These are phyloP conservation scores for Vimba vimba DNA, from an alignment of 2,113 vertebrate genomes.

Conservation along the genomic window DNA sequence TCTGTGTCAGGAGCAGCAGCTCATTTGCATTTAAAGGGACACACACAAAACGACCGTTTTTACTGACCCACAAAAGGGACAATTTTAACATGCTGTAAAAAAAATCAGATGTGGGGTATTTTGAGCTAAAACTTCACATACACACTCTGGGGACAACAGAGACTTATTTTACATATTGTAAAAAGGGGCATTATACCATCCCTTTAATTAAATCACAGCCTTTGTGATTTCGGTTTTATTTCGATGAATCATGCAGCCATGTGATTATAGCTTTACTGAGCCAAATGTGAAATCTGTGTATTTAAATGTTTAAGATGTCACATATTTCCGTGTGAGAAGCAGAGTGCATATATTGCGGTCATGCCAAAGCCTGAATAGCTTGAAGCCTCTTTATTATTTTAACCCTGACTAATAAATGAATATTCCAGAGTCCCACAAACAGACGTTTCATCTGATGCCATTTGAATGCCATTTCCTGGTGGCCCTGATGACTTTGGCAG, in stretches of 20 bases:
- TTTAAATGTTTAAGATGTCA: neutral
- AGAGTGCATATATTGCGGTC: neutral
- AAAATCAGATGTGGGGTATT: too few relatives aligned
- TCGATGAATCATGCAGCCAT: neutral
- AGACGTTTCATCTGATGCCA: conserved; percentile 51
- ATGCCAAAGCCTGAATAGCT: neutral
- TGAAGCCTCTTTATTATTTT: conserved; percentile 29
- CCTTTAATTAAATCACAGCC: too few relatives aligned
- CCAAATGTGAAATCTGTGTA: neutral
- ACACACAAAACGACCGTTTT: too few relatives aligned
- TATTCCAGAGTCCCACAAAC: conserved; percentile 36
- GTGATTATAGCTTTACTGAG: neutral
- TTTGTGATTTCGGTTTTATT: neutral
- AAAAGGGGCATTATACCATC: too few relatives aligned
- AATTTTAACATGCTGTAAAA: too few relatives aligned
- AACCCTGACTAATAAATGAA: conserved; percentile 40
- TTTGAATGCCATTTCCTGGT: conserved; percentile 52
- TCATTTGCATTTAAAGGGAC: too few relatives aligned
- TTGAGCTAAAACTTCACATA: too few relatives aligned
- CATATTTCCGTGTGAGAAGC: neutral
- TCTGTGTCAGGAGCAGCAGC: too few relatives aligned
- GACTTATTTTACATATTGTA: too few relatives aligned
- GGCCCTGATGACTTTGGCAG: conserved; percentile 54
- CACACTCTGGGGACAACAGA: too few relatives aligned
- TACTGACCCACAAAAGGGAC: too few relatives aligned